Conservation (phyloP, 2,113 vertebrate species). For the Vulpes vulpes region DNA sequence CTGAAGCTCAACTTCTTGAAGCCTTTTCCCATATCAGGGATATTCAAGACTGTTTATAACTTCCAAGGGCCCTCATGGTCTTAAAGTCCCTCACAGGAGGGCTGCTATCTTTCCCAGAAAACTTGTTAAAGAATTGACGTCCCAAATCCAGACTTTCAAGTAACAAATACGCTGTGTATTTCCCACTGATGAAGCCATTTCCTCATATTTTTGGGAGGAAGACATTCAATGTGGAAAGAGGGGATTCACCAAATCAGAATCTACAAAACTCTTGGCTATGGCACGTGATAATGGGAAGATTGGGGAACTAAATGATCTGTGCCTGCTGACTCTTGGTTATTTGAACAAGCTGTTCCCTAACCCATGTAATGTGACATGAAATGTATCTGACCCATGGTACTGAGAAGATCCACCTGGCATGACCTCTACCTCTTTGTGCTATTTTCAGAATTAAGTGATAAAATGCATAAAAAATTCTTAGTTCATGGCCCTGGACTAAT, state of each 20-base stretch:
- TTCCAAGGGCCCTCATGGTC: background rate
- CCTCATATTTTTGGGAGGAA: background rate
- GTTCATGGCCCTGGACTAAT: background rate
- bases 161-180: background rate
- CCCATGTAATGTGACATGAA: too few relatives aligned
- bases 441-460: constrained; percentile 24
- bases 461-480: background rate
- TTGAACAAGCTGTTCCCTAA: background rate
- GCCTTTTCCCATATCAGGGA: background rate
- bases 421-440: background rate
- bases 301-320: background rate
- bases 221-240: fast-evolving
- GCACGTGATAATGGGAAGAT: background rate
- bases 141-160: background rate
- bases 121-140: background rate
- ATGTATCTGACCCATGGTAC: background rate
- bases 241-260: background rate
- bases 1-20: background rate
- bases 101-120: background rate
- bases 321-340: background rate
- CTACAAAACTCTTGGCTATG: background rate
- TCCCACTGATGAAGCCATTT: background rate
- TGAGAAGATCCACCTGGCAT: background rate
- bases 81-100: background rate
- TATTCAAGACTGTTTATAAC: background rate